These are phyloP conservation scores for Myodes glareolus DNA, from an alignment of 2,113 vertebrate species.

Conservation along the genomic window DNA sequence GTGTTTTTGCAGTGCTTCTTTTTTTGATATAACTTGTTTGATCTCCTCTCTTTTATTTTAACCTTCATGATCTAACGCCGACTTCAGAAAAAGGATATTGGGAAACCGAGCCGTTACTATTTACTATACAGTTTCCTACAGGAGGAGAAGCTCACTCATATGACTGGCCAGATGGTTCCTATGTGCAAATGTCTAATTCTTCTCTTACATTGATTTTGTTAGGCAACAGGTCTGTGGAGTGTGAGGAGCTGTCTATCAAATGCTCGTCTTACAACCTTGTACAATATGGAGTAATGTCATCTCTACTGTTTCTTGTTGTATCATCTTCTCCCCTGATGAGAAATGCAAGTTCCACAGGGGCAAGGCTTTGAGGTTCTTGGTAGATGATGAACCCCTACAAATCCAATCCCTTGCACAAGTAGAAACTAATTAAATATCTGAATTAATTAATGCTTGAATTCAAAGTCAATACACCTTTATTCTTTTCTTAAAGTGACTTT, in stretches of 20 bases:
- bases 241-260: slow-evolving; percentile 13
- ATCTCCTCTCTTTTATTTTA: background rate
- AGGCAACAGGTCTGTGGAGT: background rate
- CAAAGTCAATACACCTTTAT: background rate
- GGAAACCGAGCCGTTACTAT: background rate
- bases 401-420: background rate
- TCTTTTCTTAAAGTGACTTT: background rate
- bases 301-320: background rate
- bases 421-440: background rate
- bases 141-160: slow-evolving; percentile 5
- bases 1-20: background rate
- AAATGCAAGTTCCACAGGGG: background rate
- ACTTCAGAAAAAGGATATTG: background rate
- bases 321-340: background rate
- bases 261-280: slow-evolving; percentile 22
- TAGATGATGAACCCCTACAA: background rate
- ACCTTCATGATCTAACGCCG: background rate
- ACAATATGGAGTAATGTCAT: background rate
- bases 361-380: background rate
- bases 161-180: background rate
- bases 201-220: slow-evolving; percentile 26
- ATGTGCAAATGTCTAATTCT: slow-evolving; percentile 7
- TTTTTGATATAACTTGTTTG: background rate
- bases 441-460: background rate
- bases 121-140: background rate